Evolutionary conservation across 2,888 invertebrate genomes (phyloP), one percentile per base, ranked within the genome.

Genomic region (Cephus nigrinus): DNA sequence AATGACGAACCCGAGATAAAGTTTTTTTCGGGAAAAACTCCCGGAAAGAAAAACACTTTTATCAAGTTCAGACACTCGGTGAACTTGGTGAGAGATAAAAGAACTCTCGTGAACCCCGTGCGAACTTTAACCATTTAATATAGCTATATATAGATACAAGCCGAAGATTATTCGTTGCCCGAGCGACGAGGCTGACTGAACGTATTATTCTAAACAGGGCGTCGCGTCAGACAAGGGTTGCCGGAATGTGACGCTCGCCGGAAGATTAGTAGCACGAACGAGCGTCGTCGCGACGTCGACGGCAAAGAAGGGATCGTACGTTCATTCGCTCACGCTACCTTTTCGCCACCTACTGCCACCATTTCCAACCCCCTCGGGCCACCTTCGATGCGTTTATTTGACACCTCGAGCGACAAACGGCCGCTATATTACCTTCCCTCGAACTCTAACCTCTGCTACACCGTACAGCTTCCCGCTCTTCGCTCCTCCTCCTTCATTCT

Each of bases 401-500:
- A 90, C 90, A 90, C 86, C 85, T 86, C 82, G 85, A 87, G 85
- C 88, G 90, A 90, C 89, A 88, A 90, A 90, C 89, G 88, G 88
- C 88, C 84, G 85, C 86, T 88, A 90, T 90, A 90, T 90, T 89
- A 90, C 89, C 86, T 88, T 86, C 84, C 84, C 83, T 84, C 84
- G 83, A 80, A 81, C 55, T 55, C 55, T 55, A 55, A 23, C 55
- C 55, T 55, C 23, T 55, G 72, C 76, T 74, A 75, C 33, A 30
- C 76, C 68, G 34, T 77, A 69, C 72, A 77, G 35, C 35, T n/a
- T 30, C 36, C 23, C 23, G 32, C 31, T 71, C 74, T 33, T 75
- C 69, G 71, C 74, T 72, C 68, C 68, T 34, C 73, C 11, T 55
- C 30, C 23, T 23, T 55, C 72, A 33, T 76, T 71, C 76, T 35